phyloP scores from a whole-genome alignment of 2,888 invertebrate genomes.

The Incurvaria masculella region DNA sequence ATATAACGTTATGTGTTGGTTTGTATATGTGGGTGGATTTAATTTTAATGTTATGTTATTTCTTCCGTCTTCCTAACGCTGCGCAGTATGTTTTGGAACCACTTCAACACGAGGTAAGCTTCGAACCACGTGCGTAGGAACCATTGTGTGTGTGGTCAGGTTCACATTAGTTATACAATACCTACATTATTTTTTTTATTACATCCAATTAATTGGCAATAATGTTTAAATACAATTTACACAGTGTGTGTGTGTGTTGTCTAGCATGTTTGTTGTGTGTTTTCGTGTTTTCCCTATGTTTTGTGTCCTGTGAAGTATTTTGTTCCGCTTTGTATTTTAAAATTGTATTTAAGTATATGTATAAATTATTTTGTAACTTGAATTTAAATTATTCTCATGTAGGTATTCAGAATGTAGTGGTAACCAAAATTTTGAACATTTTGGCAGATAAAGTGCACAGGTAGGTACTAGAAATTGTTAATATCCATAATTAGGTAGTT shows the following conservation, averaged over 20 bases:
- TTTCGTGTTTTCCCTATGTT: slow-evolving; percentile 37
- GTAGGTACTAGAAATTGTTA: no score
- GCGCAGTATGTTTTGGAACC: slow-evolving; percentile 98
- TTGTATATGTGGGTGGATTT: slow-evolving; percentile 20
- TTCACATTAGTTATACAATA: slow-evolving; percentile 14
- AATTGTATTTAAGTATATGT: neutral
- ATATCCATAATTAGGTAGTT: no score
- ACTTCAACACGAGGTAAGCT: slow-evolving; percentile 98
- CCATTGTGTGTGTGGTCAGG: slow-evolving; percentile 25
- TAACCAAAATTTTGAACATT: no score
- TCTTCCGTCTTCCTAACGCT: slow-evolving; percentile 74
- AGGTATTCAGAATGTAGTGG: no score
- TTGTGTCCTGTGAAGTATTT: slow-evolving; percentile 61
- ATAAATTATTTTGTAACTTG: no score
- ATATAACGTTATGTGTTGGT: neutral
- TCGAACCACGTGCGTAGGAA: slow-evolving; percentile 32
- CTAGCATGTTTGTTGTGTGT: slow-evolving; percentile 24
- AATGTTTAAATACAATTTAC: slow-evolving; percentile 16
- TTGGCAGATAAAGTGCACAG: no score
- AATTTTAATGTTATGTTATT: slow-evolving; percentile 55
- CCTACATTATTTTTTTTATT: slow-evolving; percentile 18
- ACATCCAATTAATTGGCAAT: slow-evolving; percentile 12
- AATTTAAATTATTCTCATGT: no score
- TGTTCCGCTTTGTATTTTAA: slow-evolving; percentile 56
- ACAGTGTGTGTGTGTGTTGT: slow-evolving; percentile 31